phyloP scores from a whole-genome alignment of 2,888 invertebrate species.

The Leucophora obtusa region DNA sequence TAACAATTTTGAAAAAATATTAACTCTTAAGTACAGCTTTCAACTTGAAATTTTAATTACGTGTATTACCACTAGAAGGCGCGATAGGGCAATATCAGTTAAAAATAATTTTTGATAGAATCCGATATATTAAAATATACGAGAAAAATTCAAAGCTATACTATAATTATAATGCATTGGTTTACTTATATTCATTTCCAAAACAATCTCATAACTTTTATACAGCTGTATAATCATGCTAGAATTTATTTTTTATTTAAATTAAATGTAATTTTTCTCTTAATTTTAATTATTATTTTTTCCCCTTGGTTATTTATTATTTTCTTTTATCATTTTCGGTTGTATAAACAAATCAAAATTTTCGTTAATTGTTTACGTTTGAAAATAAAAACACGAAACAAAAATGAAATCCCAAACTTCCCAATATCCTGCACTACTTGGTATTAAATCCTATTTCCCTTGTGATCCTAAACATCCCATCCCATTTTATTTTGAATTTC shows the following conservation, averaged over 20 bases:
- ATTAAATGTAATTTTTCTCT: conserved; percentile 46
- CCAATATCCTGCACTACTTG: conserved; percentile 55
- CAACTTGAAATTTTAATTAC: too few species aligned
- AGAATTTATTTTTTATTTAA: conserved; percentile 26
- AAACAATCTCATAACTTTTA: conserved; percentile 4
- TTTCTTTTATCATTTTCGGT: conserved; percentile 67
- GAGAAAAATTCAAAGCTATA: too few species aligned
- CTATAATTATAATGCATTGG: background rate
- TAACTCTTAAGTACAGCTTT: too few species aligned
- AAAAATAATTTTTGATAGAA: too few species aligned
- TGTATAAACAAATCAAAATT: conserved; percentile 53
- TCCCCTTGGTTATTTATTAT: conserved; percentile 65
- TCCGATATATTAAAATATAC: too few species aligned
- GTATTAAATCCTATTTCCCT: conserved; percentile 15
- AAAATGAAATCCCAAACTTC: conserved; percentile 50
- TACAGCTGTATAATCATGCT: conserved; percentile 42
- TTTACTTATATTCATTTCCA: background rate
- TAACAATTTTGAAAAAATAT: too few species aligned
- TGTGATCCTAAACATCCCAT: conserved; percentile 4
- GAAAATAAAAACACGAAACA: conserved; percentile 46
- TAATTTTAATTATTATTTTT: conserved; percentile 65
- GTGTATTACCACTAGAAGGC: too few species aligned
- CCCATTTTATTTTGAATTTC: conserved; percentile 39
- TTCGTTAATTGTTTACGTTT: conserved; percentile 62
- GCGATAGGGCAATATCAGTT: too few species aligned